Base-by-base conservation (phyloP, 2,888 invertebrate species). In the Drosophila ezoana region DNA sequence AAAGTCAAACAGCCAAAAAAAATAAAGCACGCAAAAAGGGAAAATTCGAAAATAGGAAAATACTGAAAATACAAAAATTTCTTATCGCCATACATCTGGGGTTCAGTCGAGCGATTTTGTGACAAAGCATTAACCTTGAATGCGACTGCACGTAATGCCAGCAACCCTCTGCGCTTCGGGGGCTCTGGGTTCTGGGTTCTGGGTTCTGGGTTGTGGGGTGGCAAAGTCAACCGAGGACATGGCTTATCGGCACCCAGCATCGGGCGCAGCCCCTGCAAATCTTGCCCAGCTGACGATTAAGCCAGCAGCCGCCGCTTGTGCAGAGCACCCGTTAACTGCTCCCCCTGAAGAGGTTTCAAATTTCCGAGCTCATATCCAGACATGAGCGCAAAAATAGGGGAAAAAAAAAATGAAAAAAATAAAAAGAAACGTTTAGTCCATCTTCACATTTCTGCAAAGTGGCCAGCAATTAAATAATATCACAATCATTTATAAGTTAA, bases 71-170 rank as follows among this genome's bases (percentile, higher is more conserved):
- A 61, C 56, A 47, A 43, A 63, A 48, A 57, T 43, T 62, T 57
- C 62, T 81, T 83, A 81, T 81, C 81, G 53, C 51, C 53, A 72
- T 58, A 28, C 8, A 71, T 87, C 66, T 75, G 40, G 78, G 74
- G 78, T 59, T 65, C 85, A 84, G 69, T 81, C 75, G 64, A 68
- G 52, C 74, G 69, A 73, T 45, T 64, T 49, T 78, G 69, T 78
- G 78, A 73, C 78, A 78, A 72, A 75, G 79, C 76, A 76, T 83
- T 87, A 83, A 82, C 88, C 82, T 87, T 87, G 82, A 85, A 82
- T 83, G 88, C 88, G 71, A 58, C 56, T 79, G 85, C 82, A 85
- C 82, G 82, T 67, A 69, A 52, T 33, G 58, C 32, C 20, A 64
- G 32, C 43, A 54, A 35, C 52, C 67, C 59, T 47, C 65, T 23